Conservation (phyloP, 2,113 vertebrate species). For the Columbina picui region DNA sequence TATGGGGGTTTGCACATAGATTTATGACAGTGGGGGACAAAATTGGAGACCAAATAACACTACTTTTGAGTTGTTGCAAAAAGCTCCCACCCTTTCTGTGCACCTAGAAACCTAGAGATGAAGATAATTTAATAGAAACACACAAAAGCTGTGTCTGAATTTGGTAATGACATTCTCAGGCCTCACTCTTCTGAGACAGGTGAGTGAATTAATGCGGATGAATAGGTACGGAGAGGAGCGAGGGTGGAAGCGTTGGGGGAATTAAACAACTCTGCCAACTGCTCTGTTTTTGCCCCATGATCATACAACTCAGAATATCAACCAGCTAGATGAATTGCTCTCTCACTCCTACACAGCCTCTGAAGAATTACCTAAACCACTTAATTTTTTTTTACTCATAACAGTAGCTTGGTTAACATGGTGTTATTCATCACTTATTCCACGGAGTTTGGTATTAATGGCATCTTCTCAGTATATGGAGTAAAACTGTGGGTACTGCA, state of each 20-base stretch:
- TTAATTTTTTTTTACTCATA: not conserved
- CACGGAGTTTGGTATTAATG: not conserved
- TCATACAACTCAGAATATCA: constrained; percentile 1
- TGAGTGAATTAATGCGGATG: not conserved
- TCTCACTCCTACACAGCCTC: constrained; percentile 4
- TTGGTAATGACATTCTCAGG: not conserved
- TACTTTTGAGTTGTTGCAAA: not conserved
- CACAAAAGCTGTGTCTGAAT: not conserved
- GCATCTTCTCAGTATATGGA: not conserved
- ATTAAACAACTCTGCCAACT: not conserved
- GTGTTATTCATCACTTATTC: not conserved
- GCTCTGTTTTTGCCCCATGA: not conserved
- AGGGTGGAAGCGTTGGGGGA: not conserved
- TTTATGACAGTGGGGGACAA: not conserved
- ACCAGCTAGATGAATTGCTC: not conserved
- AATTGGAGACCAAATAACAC: not conserved
- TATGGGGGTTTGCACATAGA: not conserved
- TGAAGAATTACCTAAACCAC: constrained; percentile 5
- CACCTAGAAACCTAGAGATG: not conserved
- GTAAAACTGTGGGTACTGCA: not conserved
- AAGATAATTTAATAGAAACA: not conserved
- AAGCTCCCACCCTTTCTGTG: not conserved
- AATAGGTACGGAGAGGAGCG: not conserved
- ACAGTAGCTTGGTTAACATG: not conserved
- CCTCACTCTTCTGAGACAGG: not conserved